These are phyloP conservation scores for Pseudomyrmex flavicornis DNA, from an alignment of 1,140 invertebrate genomes.

Conservation along the genomic window DNA sequence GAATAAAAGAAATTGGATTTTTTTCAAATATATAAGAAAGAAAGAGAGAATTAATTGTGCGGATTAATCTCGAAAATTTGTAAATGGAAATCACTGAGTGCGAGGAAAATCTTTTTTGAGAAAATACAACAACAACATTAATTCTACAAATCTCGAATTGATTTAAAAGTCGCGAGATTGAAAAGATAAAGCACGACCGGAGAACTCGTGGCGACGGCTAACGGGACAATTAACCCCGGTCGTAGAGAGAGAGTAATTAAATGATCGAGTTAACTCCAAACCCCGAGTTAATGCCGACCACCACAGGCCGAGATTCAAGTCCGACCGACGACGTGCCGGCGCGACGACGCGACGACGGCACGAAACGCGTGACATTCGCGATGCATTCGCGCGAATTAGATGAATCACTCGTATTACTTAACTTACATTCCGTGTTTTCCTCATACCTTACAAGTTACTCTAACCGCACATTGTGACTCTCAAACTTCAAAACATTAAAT, in stretches of 20 bases:
- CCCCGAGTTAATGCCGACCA: slow-evolving; percentile 75
- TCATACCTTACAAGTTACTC: no score
- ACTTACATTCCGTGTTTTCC: not conserved
- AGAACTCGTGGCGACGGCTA: slow-evolving; percentile 69
- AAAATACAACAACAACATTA: no score
- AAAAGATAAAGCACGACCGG: not conserved
- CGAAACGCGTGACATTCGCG: slow-evolving; percentile 46
- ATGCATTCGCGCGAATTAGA: slow-evolving; percentile 12
- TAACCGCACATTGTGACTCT: no score
- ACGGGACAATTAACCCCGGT: slow-evolving; percentile 82
- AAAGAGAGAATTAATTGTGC: not conserved
- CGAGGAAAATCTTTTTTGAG: no score
- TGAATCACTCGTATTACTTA: slow-evolving; percentile 4
- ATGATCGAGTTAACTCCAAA: slow-evolving; percentile 83
- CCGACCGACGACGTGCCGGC: slow-evolving; percentile 27
- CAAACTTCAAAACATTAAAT: not conserved
- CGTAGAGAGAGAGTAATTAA: slow-evolving; percentile 78
- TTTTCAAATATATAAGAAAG: not conserved
- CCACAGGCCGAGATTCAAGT: slow-evolving; percentile 70
- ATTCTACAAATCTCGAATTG: no score
- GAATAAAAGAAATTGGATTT: not conserved
- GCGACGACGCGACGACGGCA: not conserved
- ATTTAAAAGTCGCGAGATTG: slow-evolving; percentile 21
- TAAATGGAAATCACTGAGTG: no score
- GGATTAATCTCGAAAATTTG: not conserved